These are phyloP conservation scores for Clarias batrachus DNA, from an alignment of 2,113 vertebrate species.

Conservation along the genomic window DNA sequence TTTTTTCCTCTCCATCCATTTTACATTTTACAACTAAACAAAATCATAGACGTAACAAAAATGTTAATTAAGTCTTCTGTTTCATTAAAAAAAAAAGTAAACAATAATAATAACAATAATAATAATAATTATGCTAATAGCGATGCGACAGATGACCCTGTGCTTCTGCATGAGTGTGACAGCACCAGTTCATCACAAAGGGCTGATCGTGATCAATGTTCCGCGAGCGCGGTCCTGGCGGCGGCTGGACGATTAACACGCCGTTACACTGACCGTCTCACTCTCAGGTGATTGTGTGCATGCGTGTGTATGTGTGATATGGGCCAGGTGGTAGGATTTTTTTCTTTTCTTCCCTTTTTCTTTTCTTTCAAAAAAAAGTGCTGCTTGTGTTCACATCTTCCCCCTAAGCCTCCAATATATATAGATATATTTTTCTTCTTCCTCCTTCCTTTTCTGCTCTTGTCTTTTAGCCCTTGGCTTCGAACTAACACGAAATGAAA, in stretches of 20 bases:
- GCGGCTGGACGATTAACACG: background rate
- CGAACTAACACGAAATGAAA: slow-evolving; percentile 43
- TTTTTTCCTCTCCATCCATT: slow-evolving; percentile 44
- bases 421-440: background rate
- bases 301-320: slow-evolving; percentile 53
- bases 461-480: slow-evolving; percentile 42
- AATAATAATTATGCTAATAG: slow-evolving; percentile 36
- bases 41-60: slow-evolving; percentile 56
- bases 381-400: slow-evolving; percentile 63
- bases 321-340: slow-evolving; percentile 56
- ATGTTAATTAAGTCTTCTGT: slow-evolving; percentile 59
- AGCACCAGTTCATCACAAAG: slow-evolving; percentile 69
- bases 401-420: slow-evolving; percentile 58
- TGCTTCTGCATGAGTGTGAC: slow-evolving; percentile 77
- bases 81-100: slow-evolving; percentile 21
- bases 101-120: slow-evolving; percentile 29
- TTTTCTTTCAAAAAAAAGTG: slow-evolving; percentile 61
- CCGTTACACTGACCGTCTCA: background rate
- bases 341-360: background rate
- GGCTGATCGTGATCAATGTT: slow-evolving; percentile 2
- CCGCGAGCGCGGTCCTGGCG: slow-evolving; percentile 46
- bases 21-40: slow-evolving; percentile 62
- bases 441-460: background rate
- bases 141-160: slow-evolving; percentile 64
- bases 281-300: background rate